Evolutionary conservation across 2,888 invertebrate species (phyloP).

Genomic region (Cantharis flavilabris): DNA sequence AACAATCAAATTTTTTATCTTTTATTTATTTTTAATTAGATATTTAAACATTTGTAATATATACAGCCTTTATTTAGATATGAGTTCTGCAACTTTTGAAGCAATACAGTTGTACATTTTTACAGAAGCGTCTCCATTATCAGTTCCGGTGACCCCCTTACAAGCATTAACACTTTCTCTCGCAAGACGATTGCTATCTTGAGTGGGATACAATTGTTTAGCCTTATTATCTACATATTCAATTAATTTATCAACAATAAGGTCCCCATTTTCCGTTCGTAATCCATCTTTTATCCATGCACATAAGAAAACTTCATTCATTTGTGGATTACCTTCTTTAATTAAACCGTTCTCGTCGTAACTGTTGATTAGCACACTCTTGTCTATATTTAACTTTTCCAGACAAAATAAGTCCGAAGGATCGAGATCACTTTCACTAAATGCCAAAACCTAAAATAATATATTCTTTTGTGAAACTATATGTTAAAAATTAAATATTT

Average conservation of each 20-base stretch:
- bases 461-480: neutral
- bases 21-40: neutral
- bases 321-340: constrained; percentile 8
- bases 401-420: constrained; percentile 6
- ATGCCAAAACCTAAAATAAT: constrained; percentile 3
- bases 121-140: constrained; percentile 6
- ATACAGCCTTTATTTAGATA: neutral
- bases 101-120: constrained; percentile 12
- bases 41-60: neutral
- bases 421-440: constrained; percentile 8
- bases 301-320: constrained; percentile 12
- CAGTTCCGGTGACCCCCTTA: neutral
- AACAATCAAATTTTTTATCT: neutral
- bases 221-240: neutral
- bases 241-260: neutral
- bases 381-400: constrained; percentile 1
- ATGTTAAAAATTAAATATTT: neutral
- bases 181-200: neutral
- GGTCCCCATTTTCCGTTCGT: constrained; percentile 3
- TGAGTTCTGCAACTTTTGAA: neutral
- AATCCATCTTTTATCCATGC: constrained; percentile 20
- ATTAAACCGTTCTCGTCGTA: constrained; percentile 10
- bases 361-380: neutral
- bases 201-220: neutral
- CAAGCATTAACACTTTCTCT: constrained; percentile 5